phyloP scores from a whole-genome alignment of 2,797 vertebrate species.

The Notamacropus eugenii region DNA sequence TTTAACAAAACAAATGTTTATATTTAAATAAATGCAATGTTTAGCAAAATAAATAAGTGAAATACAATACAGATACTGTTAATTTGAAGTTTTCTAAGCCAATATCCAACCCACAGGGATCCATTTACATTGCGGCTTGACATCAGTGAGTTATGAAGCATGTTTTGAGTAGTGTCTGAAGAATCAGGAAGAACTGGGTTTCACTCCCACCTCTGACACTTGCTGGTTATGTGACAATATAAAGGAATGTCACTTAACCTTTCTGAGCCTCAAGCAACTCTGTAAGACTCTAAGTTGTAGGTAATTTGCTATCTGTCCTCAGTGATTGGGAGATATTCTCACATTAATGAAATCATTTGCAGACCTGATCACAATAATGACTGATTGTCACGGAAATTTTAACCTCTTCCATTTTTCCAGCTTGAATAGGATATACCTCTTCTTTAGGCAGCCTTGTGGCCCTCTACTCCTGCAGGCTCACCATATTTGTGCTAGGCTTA shows the following conservation, averaged over 20 bases:
- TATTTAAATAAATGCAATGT: not conserved
- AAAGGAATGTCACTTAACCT: not conserved
- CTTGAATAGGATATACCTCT: not conserved
- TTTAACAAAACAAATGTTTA: not conserved
- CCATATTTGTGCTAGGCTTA: not conserved
- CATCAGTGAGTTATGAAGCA: not conserved
- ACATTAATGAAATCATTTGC: not conserved
- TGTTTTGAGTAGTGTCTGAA: not conserved
- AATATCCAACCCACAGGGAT: not conserved
- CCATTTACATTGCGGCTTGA: not conserved
- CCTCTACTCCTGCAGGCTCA: not conserved
- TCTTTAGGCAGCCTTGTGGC: not conserved
- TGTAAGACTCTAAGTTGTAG: not conserved
- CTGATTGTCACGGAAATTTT: not conserved
- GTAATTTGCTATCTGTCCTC: not conserved
- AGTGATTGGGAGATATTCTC: not conserved
- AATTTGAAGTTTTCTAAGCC: not conserved
- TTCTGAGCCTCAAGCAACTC: not conserved
- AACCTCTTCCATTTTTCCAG: not conserved
- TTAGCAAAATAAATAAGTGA: not conserved
- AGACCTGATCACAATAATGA: not conserved
- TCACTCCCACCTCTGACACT: not conserved
- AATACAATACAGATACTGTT: not conserved
- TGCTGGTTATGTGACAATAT: not conserved
- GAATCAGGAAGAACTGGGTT: not conserved